Conservation (phyloP, 2,888 invertebrate genomes). For the Coleophora flavipennella region DNA sequence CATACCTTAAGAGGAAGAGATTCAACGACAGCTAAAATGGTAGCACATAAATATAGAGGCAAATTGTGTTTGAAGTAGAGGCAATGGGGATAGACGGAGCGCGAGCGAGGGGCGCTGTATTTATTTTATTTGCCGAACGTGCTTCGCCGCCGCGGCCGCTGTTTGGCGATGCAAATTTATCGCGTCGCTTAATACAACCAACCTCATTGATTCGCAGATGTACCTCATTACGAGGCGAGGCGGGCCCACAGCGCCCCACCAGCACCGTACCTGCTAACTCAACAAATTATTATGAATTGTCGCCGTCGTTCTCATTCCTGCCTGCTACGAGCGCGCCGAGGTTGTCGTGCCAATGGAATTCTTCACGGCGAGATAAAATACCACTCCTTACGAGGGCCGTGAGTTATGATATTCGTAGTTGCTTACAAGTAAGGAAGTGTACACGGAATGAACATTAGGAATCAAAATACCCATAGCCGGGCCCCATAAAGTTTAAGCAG, state of each 20-base stretch:
- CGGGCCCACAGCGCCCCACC: slow-evolving; percentile 23
- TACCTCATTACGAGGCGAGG: slow-evolving; percentile 49
- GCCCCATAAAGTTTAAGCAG: slow-evolving; percentile 41
- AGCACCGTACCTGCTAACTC: slow-evolving; percentile 38
- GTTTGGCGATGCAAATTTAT: slow-evolving; percentile 70
- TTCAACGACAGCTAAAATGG: slow-evolving; percentile 28
- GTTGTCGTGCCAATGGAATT: slow-evolving; percentile 14
- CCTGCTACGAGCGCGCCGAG: slow-evolving; percentile 22
- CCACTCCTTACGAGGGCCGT: slow-evolving; percentile 10
- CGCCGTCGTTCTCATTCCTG: slow-evolving; percentile 17
- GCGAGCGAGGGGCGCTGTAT: slow-evolving; percentile 46
- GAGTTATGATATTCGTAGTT: slow-evolving; percentile 11
- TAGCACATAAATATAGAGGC: slow-evolving; percentile 52
- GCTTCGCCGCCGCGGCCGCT: slow-evolving; percentile 53
- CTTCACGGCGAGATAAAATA: slow-evolving; percentile 12
- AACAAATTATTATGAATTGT: slow-evolving; percentile 42
- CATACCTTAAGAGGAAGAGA: slow-evolving; percentile 14
- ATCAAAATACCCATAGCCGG: slow-evolving; percentile 39
- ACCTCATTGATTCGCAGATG: slow-evolving; percentile 60
- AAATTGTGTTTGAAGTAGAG: slow-evolving; percentile 59
- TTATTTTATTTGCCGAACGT: slow-evolving; percentile 70
- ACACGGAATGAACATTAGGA: slow-evolving; percentile 38
- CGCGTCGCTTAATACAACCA: slow-evolving; percentile 59
- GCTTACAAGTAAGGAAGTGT: slow-evolving; percentile 24
- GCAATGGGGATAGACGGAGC: slow-evolving; percentile 31